Base-by-base conservation (phyloP, 23 tunicate genomes). In the Botrylloides violaceus region DNA sequence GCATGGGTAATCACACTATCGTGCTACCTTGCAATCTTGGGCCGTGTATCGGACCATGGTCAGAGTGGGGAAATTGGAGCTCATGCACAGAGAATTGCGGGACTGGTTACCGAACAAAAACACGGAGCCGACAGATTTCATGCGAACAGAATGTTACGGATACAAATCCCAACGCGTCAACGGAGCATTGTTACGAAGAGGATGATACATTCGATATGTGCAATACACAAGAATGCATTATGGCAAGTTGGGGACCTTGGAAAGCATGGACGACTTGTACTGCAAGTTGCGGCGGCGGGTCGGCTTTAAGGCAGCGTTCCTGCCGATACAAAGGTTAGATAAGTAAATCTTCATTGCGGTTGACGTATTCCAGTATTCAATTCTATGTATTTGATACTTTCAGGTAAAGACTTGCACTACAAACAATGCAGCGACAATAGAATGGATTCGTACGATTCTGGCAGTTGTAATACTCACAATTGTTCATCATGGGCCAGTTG, bases 21-120 rank as follows among this genome's bases (percentile, higher is more conserved):
- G 49, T 57, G n/a, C 70, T 21, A 31, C 26, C 20, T 24, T 83
- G 90, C 36, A 7, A 38, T 9, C 32, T 27, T 38, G 28, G 2
- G 3, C 15, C 35, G 4, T 77, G 81, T 48, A 72, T 72, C 29
- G 74, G 75, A 3, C 26, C 34, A 1, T 85, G 94, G 94, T 29
- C 58, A 9, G 30, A 32, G n/a, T 87, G 95, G 95, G 38, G 64
- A 59, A 25, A 75, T n/a, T 87, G 81, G 82, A 57, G 76, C 29
- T 18, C 71, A 3, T 87, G 95, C 30, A 22, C 71, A 20, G 78
- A 81, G 23, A 49, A 81, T 20, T 87, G 95, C 39, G 93, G 75
- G 4, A 27, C 70, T 4, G 83, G 93, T 15, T 24, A 20, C 28
- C 37, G 57, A 53, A 78, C 93, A 2, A 62, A 32, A 9, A 29